Conservation (phyloP, 1,140 invertebrate genomes). For the Cylas formicarius region DNA sequence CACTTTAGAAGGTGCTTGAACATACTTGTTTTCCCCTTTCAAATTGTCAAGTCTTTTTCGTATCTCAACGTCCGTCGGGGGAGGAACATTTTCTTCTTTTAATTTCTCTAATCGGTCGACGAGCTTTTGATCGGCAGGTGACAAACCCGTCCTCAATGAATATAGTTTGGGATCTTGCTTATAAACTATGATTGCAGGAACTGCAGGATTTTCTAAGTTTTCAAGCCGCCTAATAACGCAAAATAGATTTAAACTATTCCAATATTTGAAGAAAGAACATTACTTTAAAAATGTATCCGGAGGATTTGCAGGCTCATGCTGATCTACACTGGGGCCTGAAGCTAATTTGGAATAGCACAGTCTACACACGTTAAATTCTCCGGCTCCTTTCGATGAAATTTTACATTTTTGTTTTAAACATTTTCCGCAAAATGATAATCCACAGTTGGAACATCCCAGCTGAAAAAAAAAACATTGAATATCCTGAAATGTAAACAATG, state of each 20-base stretch:
- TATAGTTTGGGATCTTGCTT: slow-evolving; percentile 41
- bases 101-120: slow-evolving; percentile 53
- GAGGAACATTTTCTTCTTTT: slow-evolving; percentile 43
- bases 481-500: not conserved
- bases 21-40: slow-evolving; percentile 43
- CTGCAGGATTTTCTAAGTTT: slow-evolving; percentile 42
- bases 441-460: slow-evolving; percentile 57
- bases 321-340: slow-evolving; percentile 14
- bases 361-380: slow-evolving; percentile 46
- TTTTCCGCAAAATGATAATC: slow-evolving; percentile 56
- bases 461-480: slow-evolving; percentile 26
- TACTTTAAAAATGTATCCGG: slow-evolving; percentile 49
- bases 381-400: slow-evolving; percentile 34
- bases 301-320: slow-evolving; percentile 34
- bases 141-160: slow-evolving; percentile 38
- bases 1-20: slow-evolving; percentile 29
- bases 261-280: slow-evolving; percentile 11
- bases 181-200: slow-evolving; percentile 47
- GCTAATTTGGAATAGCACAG: slow-evolving; percentile 34
- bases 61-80: slow-evolving; percentile 47
- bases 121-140: slow-evolving; percentile 47
- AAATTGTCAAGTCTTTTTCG: slow-evolving; percentile 49
- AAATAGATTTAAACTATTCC: slow-evolving; percentile 2
- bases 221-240: slow-evolving; percentile 36
- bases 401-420: slow-evolving; percentile 47